Conservation (phyloP, 2,113 vertebrate genomes). For the Sitta europaea region DNA sequence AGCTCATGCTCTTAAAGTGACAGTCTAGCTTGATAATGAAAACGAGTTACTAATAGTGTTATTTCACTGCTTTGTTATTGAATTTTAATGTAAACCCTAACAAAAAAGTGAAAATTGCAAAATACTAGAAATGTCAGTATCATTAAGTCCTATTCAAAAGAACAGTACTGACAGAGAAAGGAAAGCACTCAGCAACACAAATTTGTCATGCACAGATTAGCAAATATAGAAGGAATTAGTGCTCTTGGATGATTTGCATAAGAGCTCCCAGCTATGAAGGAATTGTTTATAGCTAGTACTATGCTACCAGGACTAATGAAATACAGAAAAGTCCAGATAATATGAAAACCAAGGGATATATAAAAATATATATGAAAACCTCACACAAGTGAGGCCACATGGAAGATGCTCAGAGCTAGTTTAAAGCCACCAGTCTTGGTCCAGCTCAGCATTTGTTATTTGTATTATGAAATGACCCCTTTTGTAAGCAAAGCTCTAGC, state of each 20-base stretch:
- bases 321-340: not conserved
- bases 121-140: not conserved
- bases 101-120: not conserved
- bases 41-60: not conserved
- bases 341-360: not conserved
- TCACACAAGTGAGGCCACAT: not conserved
- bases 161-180: not conserved
- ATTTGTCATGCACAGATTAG: slow-evolving; percentile 37
- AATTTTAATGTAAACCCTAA: not conserved
- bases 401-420: not conserved
- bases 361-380: too few relatives aligned
- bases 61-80: not conserved
- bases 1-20: not conserved
- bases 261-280: not conserved
- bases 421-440: not conserved
- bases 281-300: not conserved
- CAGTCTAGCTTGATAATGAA: not conserved
- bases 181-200: not conserved
- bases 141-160: not conserved
- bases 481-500: not conserved
- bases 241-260: slow-evolving; percentile 7
- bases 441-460: not conserved
- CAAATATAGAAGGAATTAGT: slow-evolving; percentile 33
- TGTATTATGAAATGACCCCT: not conserved
- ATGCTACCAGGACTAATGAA: not conserved